These are phyloP conservation scores for Rapana venosa DNA, from an alignment of 2,888 invertebrate genomes.

Conservation along the genomic window DNA sequence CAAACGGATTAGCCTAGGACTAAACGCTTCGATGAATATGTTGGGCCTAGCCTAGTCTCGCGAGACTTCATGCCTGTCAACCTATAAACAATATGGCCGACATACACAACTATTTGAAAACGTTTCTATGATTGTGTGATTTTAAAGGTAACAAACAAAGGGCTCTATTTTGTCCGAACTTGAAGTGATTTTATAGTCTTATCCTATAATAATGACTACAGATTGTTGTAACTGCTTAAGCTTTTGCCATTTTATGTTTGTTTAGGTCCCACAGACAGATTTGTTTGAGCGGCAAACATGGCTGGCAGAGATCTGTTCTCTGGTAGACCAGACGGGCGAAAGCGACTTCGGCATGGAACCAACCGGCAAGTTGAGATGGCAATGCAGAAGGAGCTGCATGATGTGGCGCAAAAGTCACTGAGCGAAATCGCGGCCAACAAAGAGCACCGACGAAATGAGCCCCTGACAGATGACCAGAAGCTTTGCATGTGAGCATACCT, in stretches of 20 bases:
- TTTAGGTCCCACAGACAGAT: no score
- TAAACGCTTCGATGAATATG: no score
- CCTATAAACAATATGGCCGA: constrained; percentile 64
- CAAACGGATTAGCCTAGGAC: no score
- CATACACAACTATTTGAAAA: constrained; percentile 10
- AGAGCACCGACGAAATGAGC: constrained; percentile 55
- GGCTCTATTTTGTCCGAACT: no score
- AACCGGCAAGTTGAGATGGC: constrained; percentile 67
- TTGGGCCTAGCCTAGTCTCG: constrained; percentile 35
- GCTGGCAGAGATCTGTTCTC: constrained; percentile 55
- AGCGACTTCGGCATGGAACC: constrained; percentile 63
- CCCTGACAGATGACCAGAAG: constrained; percentile 59
- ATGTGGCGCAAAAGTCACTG: constrained; percentile 66
- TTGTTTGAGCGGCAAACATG: constrained; percentile 48
- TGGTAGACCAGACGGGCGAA: constrained; percentile 50
- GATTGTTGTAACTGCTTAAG: no score
- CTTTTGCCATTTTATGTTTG: no score
- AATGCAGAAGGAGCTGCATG: constrained; percentile 67
- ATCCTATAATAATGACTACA: no score
- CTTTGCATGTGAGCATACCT: constrained; percentile 17
- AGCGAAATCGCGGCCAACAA: constrained; percentile 63
- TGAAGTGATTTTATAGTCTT: no score
- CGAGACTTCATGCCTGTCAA: constrained; percentile 53
- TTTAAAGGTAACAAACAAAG: no score
- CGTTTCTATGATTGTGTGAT: no score